These are phyloP conservation scores for Stenotaenia linearis DNA, from an alignment of 2,888 invertebrate species.

Conservation along the genomic window DNA sequence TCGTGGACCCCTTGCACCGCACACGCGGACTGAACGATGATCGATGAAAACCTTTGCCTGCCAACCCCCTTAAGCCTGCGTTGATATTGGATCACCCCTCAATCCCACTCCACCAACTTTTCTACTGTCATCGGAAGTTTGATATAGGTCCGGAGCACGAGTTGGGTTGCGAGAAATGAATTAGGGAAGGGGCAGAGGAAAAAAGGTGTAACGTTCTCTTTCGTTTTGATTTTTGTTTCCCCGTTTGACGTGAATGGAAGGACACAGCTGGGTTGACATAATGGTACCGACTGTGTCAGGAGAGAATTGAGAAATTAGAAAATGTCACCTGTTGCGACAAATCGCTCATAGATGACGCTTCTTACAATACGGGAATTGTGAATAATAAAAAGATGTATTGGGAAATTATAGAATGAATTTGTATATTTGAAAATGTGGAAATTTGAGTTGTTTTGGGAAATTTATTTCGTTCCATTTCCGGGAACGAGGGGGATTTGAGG, in stretches of 20 bases:
- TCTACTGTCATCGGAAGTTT: not conserved
- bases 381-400: not conserved
- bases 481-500: not conserved
- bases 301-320: slow-evolving; percentile 3
- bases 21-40: slow-evolving; percentile 30
- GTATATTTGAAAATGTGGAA: not conserved
- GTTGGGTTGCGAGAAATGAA: not conserved
- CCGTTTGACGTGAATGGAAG: not conserved
- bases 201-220: not conserved
- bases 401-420: not conserved
- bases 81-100: slow-evolving; percentile 28
- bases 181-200: not conserved
- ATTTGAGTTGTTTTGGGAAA: not conserved
- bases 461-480: not conserved
- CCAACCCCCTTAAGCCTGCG: slow-evolving; percentile 11
- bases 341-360: not conserved
- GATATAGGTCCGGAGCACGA: not conserved
- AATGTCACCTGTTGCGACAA: slow-evolving; percentile 12
- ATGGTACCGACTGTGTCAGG: not conserved
- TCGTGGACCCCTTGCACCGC: slow-evolving; percentile 24
- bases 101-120: slow-evolving; percentile 14
- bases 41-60: slow-evolving; percentile 24
- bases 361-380: not conserved
- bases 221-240: not conserved
- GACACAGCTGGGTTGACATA: not conserved